Evolutionary conservation across 2,888 invertebrate species (phyloP).

Genomic region (Drepana falcataria): DNA sequence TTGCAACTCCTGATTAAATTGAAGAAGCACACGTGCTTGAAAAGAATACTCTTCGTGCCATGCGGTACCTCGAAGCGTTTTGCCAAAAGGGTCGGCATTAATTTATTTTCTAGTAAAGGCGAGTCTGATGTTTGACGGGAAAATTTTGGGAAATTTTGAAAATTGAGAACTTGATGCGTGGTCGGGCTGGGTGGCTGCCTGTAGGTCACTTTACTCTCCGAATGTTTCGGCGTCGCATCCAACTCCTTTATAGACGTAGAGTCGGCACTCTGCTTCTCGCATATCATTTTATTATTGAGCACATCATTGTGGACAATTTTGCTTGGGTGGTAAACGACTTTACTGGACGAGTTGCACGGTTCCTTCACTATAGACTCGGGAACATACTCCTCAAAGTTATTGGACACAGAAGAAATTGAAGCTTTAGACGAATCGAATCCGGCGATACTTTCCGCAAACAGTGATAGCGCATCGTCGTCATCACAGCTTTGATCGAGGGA

Average conservation of each 20-base stretch:
- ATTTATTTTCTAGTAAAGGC: neutral
- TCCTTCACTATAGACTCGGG: constrained; percentile 27
- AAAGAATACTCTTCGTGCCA: constrained; percentile 25
- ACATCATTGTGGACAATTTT: constrained; percentile 20
- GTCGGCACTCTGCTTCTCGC: constrained; percentile 55
- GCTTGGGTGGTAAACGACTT: constrained; percentile 35
- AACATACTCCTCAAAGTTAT: constrained; percentile 37
- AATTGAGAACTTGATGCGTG: neutral
- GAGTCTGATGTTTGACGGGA: too few relatives aligned
- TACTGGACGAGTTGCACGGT: constrained; percentile 9
- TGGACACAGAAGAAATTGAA: constrained; percentile 1
- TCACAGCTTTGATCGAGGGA: constrained; percentile 29
- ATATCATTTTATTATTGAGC: constrained; percentile 20
- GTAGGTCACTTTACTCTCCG: neutral
- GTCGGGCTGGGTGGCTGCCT: neutral
- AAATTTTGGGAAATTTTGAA: too few relatives aligned
- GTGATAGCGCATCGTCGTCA: constrained; percentile 58
- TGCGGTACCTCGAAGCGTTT: constrained; percentile 13
- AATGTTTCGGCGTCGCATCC: neutral
- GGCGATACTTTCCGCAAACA: constrained; percentile 63
- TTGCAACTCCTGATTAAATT: constrained; percentile 40
- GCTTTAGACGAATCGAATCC: constrained; percentile 41
- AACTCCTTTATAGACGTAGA: constrained; percentile 42
- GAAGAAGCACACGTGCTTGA: constrained; percentile 44
- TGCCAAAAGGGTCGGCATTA: constrained; percentile 14